Evolutionary conservation across 2,113 vertebrate genomes (phyloP).

Genomic region (Hippocampus barbouri): DNA sequence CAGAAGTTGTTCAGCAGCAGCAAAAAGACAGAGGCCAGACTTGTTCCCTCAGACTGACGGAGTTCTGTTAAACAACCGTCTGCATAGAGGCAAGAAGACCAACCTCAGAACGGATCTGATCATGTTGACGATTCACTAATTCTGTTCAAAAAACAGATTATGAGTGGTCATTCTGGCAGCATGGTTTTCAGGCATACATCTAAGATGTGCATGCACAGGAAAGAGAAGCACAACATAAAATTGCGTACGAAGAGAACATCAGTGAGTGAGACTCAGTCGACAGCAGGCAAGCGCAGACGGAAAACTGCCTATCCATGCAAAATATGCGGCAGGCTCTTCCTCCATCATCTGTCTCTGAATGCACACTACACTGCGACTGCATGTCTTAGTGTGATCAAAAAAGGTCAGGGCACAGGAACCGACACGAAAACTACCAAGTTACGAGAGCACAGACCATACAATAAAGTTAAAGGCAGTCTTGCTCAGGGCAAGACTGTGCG

Average conservation of each 20-base stretch:
- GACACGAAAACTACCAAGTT: conserved; percentile 19
- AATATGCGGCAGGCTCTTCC: conserved; percentile 64
- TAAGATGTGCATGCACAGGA: conserved; percentile 60
- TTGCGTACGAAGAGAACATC: background rate
- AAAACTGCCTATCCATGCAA: conserved; percentile 50
- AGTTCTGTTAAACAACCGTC: conserved; percentile 45
- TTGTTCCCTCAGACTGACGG: conserved; percentile 6
- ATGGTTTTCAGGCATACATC: conserved; percentile 63
- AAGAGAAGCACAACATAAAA: conserved; percentile 65
- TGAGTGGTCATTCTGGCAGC: conserved; percentile 66
- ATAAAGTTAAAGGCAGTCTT: conserved; percentile 1
- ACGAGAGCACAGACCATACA: conserved; percentile 13
- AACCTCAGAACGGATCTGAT: conserved; percentile 18
- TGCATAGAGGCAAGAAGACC: conserved; percentile 28
- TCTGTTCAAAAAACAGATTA: background rate
- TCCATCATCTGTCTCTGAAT: conserved; percentile 63
- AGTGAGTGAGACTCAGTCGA: conserved; percentile 21
- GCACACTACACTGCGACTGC: conserved; percentile 46
- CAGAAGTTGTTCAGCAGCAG: conserved; percentile 48
- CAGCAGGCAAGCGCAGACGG: conserved; percentile 27
- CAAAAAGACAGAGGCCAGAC: background rate
- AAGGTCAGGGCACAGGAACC: background rate
- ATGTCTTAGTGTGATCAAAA: background rate
- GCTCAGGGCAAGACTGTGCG: conserved; percentile 1
- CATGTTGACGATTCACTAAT: background rate